Conservation (phyloP, 2,113 vertebrate species). For the Sula dactylatra region DNA sequence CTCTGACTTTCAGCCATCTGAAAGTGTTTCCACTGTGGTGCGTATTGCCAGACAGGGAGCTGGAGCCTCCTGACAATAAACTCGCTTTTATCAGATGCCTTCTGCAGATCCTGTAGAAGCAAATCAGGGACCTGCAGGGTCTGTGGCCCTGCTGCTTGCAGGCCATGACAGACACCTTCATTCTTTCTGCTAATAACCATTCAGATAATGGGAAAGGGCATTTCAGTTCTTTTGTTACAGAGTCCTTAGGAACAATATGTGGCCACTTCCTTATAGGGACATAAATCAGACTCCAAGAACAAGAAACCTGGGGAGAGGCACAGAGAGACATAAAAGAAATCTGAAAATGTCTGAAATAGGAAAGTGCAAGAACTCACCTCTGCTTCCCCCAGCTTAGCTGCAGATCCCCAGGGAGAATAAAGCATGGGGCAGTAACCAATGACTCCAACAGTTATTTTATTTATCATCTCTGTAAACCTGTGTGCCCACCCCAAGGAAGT, state of each 20-base stretch:
- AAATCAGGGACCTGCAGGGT: neutral
- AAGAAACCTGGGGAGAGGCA: neutral
- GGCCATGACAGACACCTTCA: neutral
- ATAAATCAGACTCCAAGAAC: neutral
- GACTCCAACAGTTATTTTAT: neutral
- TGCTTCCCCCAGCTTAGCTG: neutral
- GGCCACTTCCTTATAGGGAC: neutral
- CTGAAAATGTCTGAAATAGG: neutral
- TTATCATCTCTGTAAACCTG: neutral
- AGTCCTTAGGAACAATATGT: neutral
- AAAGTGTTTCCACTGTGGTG: neutral
- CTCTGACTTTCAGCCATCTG: neutral
- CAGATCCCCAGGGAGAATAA: neutral
- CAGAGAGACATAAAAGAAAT: neutral
- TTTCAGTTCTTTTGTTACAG: neutral
- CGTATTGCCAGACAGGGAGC: neutral
- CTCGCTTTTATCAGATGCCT: neutral
- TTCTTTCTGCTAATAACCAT: neutral
- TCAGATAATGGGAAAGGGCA: neutral
- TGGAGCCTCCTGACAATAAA: neutral
- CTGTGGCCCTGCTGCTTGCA: neutral
- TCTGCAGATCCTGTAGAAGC: neutral
- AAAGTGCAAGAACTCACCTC: neutral
- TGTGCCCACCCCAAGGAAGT: rapidly evolving
- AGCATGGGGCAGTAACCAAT: neutral